Evolutionary conservation across 92 coral and sea anemone species (phyloP).

Genomic region (Epizoanthus ramosus): DNA sequence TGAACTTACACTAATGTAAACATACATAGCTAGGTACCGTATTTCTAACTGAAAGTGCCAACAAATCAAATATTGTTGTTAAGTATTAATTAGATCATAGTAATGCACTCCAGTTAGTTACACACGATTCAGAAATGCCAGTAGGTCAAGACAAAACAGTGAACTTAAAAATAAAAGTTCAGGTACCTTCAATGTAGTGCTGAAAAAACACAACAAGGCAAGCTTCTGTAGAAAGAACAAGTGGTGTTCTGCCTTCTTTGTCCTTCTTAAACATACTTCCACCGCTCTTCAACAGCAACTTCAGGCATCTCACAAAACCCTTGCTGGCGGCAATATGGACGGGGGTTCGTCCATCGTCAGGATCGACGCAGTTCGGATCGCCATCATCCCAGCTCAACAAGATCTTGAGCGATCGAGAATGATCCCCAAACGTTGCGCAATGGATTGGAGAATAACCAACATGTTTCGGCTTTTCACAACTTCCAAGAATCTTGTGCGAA

Average conservation of each 20-base stretch:
- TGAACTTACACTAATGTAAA: no score
- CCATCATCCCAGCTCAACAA: slow-evolving; percentile 60
- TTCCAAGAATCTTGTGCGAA: slow-evolving; percentile 28
- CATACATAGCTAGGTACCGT: no score
- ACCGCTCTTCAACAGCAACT: slow-evolving; percentile 45
- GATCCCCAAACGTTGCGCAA: slow-evolving; percentile 52
- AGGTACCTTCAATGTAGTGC: slow-evolving; percentile 21
- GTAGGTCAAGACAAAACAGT: no score
- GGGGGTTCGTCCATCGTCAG: slow-evolving; percentile 43
- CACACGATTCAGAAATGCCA: no score
- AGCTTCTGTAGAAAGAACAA: slow-evolving; percentile 27
- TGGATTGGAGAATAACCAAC: slow-evolving; percentile 48
- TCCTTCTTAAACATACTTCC: slow-evolving; percentile 45
- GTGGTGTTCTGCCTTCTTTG: slow-evolving; percentile 31
- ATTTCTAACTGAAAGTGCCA: no score
- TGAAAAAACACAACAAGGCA: slow-evolving; percentile 25
- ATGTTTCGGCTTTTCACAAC: background rate
- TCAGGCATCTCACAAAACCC: slow-evolving; percentile 44
- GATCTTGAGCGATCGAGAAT: slow-evolving; percentile 46
- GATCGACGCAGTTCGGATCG: slow-evolving; percentile 46
- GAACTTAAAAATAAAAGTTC: background rate
- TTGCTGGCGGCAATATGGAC: slow-evolving; percentile 56
- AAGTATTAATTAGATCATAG: no score
- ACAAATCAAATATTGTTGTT: no score
- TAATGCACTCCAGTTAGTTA: no score